Conservation (phyloP, 2,113 vertebrate species). For the Phalacrocorax carbo region DNA sequence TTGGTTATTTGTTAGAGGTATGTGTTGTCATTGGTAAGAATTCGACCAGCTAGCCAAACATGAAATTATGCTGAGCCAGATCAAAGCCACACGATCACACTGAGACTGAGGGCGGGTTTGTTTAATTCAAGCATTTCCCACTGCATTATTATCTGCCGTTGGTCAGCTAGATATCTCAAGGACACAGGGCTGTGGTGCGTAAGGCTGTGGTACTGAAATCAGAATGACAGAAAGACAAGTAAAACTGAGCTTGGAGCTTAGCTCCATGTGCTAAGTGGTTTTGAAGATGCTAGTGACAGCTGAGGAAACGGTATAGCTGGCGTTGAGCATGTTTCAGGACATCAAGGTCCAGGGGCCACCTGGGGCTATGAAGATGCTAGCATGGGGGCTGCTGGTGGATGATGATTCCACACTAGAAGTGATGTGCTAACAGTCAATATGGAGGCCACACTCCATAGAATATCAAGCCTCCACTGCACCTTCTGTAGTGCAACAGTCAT, state of each 20-base stretch:
- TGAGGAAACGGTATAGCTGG: not conserved
- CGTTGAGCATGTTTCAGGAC: not conserved
- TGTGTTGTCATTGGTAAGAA: not conserved
- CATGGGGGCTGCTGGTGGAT: not conserved
- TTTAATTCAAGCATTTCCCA: not conserved
- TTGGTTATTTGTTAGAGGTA: not conserved
- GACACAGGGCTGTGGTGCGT: not conserved
- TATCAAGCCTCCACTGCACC: not conserved
- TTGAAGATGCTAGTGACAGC: too few species aligned
- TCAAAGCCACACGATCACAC: not conserved
- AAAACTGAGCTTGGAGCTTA: not conserved
- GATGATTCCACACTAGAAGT: not conserved
- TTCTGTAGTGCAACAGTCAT: not conserved
- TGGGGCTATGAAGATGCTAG: not conserved
- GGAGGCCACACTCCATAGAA: not conserved
- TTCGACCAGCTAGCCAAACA: not conserved
- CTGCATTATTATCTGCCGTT: not conserved
- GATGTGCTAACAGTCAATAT: not conserved
- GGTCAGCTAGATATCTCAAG: not conserved
- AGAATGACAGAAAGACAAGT: not conserved
- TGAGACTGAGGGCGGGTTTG: fast-evolving
- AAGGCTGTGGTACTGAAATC: not conserved
- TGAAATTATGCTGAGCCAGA: not conserved
- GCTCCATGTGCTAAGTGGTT: not conserved
- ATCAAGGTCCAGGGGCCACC: not conserved